Evolutionary conservation across 2,797 vertebrate species (phyloP), one percentile per base, ranked within the genome.

Genomic region (Cichlasoma orientale): DNA sequence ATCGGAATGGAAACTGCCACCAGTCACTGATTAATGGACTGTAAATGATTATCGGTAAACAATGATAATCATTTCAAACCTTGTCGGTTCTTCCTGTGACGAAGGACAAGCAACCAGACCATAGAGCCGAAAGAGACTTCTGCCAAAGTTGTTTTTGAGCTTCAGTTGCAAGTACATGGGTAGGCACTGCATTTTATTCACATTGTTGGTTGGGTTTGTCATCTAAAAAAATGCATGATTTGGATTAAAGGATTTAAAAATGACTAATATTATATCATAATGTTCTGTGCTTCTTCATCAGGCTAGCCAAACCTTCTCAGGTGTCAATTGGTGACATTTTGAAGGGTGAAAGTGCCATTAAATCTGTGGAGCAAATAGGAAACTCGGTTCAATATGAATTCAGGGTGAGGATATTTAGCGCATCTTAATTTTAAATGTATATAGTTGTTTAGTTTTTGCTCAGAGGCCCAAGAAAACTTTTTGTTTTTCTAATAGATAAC

Each of bases 131-230:
- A 96, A 80, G 92, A 93, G 79, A 96, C 97, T 7, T 94, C 92
- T 41, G 97, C 97, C 78, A 97, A 94, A 95, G 97, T 98, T 79
- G 90, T 97, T 86, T 96, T 99, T 93, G 96, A 97, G 86, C 92
- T 99, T 79, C 93, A 96, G 85, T 93, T 99, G 78, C 96, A 97
- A 47, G 83, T 98, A 73, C 88, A 94, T 1, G 97, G 97, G 97
- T 99, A 90, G 93, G 96, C 92, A 83, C n/a, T 47, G 25, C 4
- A 7, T 21, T 50, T 18, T 50, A 68, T 50, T 29, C 13, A 50
- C 25, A 31, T n/a, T 50, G 18, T 11, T 50, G 13, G 41, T 50
- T 47, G 14, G 11, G 2, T 13, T 23, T 63, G 36, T 27, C 41
- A 66, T 27, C 25, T 68, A 29, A 29, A 29, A 33, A 33, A 66